Conservation (phyloP, 2,797 vertebrate genomes). For the Argya squamiceps region DNA sequence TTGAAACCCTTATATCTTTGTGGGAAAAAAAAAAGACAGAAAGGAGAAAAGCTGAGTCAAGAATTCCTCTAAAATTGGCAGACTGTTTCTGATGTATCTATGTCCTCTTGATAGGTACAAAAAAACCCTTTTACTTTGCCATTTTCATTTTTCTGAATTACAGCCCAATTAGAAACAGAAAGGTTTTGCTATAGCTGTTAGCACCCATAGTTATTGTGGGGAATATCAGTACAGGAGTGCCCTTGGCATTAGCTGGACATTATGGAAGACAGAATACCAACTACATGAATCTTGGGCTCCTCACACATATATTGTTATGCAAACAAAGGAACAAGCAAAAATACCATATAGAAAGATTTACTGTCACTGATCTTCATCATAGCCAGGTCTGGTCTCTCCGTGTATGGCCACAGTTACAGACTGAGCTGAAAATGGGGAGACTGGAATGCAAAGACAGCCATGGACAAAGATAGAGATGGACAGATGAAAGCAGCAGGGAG, state of each 20-base stretch:
- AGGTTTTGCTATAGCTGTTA: not conserved
- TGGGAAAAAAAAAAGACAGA: rapidly evolving
- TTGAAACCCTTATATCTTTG: not conserved
- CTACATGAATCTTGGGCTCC: rapidly evolving
- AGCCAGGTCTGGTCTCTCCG: not conserved
- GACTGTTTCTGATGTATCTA: not conserved
- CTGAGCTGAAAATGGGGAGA: not conserved
- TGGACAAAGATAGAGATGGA: rapidly evolving
- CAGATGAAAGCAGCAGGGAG: not conserved
- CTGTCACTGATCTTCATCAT: not conserved
- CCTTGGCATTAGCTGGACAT: too few species aligned
- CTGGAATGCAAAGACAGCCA: not conserved
- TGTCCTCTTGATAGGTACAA: not conserved
- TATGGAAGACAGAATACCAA: not conserved
- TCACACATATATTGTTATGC: rapidly evolving
- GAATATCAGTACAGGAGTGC: not conserved
- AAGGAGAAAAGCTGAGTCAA: not conserved
- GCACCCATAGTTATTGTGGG: not conserved
- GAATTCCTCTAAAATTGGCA: not conserved
- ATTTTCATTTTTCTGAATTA: not conserved
- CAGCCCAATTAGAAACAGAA: not conserved
- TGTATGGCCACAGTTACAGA: not conserved
- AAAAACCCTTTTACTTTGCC: not conserved
- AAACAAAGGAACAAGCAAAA: not conserved
- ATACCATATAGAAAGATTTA: not conserved